Evolutionary conservation across 2,113 vertebrate species (phyloP).

Genomic region (Podocnemis expansa): DNA sequence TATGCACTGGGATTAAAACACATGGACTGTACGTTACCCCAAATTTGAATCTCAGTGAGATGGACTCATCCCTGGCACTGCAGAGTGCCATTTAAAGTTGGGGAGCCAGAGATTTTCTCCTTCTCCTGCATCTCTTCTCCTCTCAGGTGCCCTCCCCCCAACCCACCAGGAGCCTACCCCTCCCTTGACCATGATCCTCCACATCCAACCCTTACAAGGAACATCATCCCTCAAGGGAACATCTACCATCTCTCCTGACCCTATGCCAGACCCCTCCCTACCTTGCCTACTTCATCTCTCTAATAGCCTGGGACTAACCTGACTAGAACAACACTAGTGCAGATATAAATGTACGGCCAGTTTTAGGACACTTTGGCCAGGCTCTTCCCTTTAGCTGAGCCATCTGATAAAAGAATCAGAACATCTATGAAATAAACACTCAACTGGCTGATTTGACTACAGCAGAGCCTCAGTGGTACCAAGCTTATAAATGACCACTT

Average conservation of each 20-base stretch:
- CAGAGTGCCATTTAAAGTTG: not conserved
- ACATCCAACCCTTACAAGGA: not conserved
- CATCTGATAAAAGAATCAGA: too few relatives aligned
- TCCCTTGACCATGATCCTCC: not conserved
- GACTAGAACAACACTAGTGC: not conserved
- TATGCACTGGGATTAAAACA: not conserved
- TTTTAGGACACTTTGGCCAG: too few relatives aligned
- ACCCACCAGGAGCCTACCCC: not conserved
- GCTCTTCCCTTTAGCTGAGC: too few relatives aligned
- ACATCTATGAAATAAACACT: not conserved
- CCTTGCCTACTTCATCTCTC: not conserved
- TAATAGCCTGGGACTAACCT: not conserved
- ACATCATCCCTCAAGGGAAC: not conserved
- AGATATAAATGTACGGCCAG: too few relatives aligned
- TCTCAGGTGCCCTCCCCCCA: not conserved
- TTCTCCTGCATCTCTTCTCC: not conserved
- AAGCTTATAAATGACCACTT: not conserved
- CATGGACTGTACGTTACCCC: not conserved
- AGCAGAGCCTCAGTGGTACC: not conserved
- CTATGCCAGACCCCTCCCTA: not conserved
- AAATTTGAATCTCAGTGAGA: conserved; percentile 7
- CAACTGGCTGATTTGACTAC: not conserved
- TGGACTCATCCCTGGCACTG: not conserved
- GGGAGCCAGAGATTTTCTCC: not conserved
- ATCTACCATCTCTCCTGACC: not conserved